phyloP scores from a whole-genome alignment of 1,140 invertebrate species.

The Drosophila fuyamai region DNA sequence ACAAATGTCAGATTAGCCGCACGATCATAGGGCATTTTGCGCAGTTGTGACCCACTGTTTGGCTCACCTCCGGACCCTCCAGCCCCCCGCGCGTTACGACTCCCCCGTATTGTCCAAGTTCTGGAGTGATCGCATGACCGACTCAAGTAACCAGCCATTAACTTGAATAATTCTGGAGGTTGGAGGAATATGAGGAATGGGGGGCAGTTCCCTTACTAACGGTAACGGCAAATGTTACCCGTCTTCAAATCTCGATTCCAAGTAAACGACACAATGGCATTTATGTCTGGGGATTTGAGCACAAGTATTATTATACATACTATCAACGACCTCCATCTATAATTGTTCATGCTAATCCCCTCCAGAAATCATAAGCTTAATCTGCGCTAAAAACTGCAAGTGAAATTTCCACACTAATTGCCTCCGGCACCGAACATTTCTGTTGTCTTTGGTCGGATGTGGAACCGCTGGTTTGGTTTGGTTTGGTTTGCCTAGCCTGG shows the following conservation, averaged over 20 bases:
- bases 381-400: slow-evolving; percentile 75
- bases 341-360: slow-evolving; percentile 75
- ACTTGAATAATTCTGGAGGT: slow-evolving; percentile 46
- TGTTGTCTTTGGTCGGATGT: slow-evolving; percentile 59
- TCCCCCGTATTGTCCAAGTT: not conserved
- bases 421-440: slow-evolving; percentile 62
- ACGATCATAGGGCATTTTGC: slow-evolving; percentile 43
- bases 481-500: not conserved
- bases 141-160: slow-evolving; percentile 55
- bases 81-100: not conserved
- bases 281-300: slow-evolving; percentile 17
- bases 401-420: slow-evolving; percentile 81
- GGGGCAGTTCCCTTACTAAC: slow-evolving; percentile 17
- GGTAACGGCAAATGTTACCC: slow-evolving; percentile 59
- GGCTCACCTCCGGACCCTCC: slow-evolving; percentile 9
- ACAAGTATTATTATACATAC: slow-evolving; percentile 31
- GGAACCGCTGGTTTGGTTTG: slow-evolving; percentile 12
- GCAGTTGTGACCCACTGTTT: slow-evolving; percentile 63
- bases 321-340: slow-evolving; percentile 77
- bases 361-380: slow-evolving; percentile 61
- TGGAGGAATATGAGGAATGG: not conserved
- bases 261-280: slow-evolving; percentile 42
- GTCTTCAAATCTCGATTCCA: slow-evolving; percentile 32
- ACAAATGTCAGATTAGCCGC: slow-evolving; percentile 62
- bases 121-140: slow-evolving; percentile 49